Evolutionary conservation across 2,113 vertebrate species (phyloP), one percentile per base, ranked within the genome.

Genomic region (Arothron firmamentum): DNA sequence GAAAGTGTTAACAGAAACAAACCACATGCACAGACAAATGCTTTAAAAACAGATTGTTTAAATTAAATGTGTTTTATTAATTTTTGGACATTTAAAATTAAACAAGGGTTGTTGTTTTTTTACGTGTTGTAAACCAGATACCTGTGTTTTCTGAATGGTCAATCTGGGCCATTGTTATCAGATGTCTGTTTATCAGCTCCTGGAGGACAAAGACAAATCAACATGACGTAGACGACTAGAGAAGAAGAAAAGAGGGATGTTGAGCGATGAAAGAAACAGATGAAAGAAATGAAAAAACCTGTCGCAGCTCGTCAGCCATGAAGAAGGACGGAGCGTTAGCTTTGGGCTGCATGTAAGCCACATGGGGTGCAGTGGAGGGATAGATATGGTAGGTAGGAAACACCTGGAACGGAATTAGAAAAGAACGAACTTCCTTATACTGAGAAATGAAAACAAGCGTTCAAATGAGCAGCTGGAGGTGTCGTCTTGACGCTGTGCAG

Each of bases 291-390:
- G 6, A 11, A 14, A 18, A 69, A 58, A 99, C 97, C 94, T 99
- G 97, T 85, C 96, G 91, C 53, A 98, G 96, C 76, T 99, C 97
- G 67, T 99, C 97, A 15, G 94, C 92, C 97, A 99, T 98, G 76
- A 99, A 99, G 86, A 99, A 99, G 52, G 97, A 98, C 77, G 97
- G 97, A 79, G 97, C 97, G 43, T 99, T 99, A 68, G 97, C 97
- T 93, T 99, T 99, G 13, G 96, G 97, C 72, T 99, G 97, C 97
- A 99, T 99, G 72, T 99, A 99, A 76, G 96, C 95, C 91, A 99
- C 96, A 50, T 99, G 94, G 77, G 97, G 96, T 52, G 95, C 94
- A 25, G 95, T 94, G 77, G 96, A 94, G 85, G 97, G 97, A 67
- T 98, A 99, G 87, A 99, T 93, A 78, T 98, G 97, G 83, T 97